Evolutionary conservation across 2,888 invertebrate species (phyloP), one percentile per base, ranked within the genome.

Genomic region (Thecophora atra): DNA sequence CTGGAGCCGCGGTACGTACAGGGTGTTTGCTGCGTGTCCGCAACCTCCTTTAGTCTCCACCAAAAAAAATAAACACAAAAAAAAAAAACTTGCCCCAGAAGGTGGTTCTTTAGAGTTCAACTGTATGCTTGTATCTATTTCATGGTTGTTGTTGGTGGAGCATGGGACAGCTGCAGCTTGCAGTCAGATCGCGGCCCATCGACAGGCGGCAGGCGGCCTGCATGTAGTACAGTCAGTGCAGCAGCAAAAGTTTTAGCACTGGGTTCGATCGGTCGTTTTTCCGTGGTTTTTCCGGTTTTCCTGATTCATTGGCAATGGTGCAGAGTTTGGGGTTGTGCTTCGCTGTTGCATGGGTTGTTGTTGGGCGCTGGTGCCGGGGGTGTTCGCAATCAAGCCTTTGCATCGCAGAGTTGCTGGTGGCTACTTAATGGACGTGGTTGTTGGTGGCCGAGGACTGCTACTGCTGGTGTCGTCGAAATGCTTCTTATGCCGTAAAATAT

Each of bases 151-250:
- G 68, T 69, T 30, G 24, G 52, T 52, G 70, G 21, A 24, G 52
- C 51, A 52, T 19, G 42, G 8, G 13, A 24, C 51, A 26, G 62
- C 52, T 70, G 60, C 70, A 47, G 52, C 52, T 11, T 62, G 51
- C 51, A 11, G 47, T 37, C 47, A 13, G 51, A 15, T 37, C 24
- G 19, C 13, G 58, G 21, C 11, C 21, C 44, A 52, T 26, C 65
- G 47, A 15, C 47, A 47, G 47, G 21, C 42, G 26, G 26, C 26
- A n/a, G 52, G 66, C 30, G 26, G 26, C 30, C 26, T 11, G 66
- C 66, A 66, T 37, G 52, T 19, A 37, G 68, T 68, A 68, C 68
- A 68, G 64, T 64, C 74, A 72, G 75, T 75, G 73, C 75, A 72
- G 72, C 68, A 75, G 70, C 72, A 75, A 73, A 73, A 47, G 70